Evolutionary conservation across 2,888 invertebrate genomes (phyloP).

Genomic region (Philonicus albiceps): DNA sequence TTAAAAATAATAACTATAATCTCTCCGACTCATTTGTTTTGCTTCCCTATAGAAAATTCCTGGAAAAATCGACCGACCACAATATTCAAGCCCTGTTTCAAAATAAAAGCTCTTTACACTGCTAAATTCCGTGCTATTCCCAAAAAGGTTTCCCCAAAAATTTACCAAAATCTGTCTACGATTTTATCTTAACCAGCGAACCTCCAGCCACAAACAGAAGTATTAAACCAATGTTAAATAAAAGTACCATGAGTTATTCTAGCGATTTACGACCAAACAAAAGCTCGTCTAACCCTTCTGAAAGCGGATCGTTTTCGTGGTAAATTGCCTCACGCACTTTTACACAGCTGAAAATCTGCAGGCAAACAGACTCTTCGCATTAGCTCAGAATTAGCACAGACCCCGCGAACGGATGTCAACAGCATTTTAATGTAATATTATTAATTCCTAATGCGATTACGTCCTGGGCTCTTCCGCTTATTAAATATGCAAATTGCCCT

Average conservation of each 20-base stretch:
- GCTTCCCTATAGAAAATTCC: no score
- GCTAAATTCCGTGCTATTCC: not conserved
- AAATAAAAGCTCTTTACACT: not conserved
- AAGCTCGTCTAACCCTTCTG: not conserved
- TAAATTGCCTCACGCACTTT: not conserved
- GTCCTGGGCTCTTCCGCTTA: not conserved
- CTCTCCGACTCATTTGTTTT: no score
- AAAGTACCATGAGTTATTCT: not conserved
- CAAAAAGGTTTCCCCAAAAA: not conserved
- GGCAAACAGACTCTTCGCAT: not conserved
- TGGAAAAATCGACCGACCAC: not conserved
- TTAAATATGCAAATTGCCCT: slow-evolving; percentile 11
- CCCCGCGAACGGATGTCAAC: not conserved
- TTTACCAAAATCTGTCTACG: not conserved
- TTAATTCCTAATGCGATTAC: slow-evolving; percentile 12
- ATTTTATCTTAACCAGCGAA: not conserved
- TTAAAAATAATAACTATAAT: no score
- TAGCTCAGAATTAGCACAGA: not conserved
- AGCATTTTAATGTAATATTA: slow-evolving; percentile 7
- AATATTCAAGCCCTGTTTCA: not conserved
- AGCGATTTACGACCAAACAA: not conserved
- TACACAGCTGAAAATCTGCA: not conserved
- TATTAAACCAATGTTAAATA: not conserved
- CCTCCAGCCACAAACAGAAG: not conserved
- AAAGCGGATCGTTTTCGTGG: not conserved